phyloP scores from a whole-genome alignment of 2,113 vertebrate species.

The Aix galericulata region DNA sequence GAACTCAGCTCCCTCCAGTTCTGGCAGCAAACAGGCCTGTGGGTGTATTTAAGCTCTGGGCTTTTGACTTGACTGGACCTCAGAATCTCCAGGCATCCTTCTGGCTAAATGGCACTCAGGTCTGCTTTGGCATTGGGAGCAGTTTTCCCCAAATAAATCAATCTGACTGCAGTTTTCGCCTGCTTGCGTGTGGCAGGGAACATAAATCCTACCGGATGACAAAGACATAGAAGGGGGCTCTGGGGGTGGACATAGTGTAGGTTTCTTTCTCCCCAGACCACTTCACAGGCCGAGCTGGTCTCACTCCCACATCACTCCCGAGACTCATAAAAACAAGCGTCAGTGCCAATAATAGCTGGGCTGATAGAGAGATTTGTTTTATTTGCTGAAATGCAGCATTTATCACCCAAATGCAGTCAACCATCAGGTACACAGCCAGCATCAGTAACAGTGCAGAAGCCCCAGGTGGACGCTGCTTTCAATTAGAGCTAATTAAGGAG shows the following conservation, averaged over 20 bases:
- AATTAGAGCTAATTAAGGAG: not conserved
- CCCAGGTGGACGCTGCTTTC: rapidly evolving
- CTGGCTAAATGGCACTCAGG: not conserved
- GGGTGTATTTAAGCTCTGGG: not conserved
- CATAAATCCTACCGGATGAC: not conserved
- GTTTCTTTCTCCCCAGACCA: not conserved
- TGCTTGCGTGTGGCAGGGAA: rapidly evolving
- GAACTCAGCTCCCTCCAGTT: not conserved
- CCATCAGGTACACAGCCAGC: not conserved
- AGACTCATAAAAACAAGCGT: not conserved
- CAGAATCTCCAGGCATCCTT: not conserved
- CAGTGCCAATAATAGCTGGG: not conserved
- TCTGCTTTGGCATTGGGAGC: not conserved
- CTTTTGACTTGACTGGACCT: not conserved
- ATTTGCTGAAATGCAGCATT: not conserved
- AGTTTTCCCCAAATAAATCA: not conserved
- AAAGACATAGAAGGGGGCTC: not conserved
- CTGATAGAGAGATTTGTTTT: not conserved
- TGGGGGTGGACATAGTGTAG: too few species aligned
- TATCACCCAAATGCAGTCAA: not conserved
- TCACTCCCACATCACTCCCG: not conserved
- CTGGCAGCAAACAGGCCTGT: not conserved
- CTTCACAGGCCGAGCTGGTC: not conserved
- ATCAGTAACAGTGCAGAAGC: not conserved
- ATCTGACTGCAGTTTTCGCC: not conserved